Base-by-base conservation (phyloP, 2,888 invertebrate genomes). In the Tyria jacobaeae region DNA sequence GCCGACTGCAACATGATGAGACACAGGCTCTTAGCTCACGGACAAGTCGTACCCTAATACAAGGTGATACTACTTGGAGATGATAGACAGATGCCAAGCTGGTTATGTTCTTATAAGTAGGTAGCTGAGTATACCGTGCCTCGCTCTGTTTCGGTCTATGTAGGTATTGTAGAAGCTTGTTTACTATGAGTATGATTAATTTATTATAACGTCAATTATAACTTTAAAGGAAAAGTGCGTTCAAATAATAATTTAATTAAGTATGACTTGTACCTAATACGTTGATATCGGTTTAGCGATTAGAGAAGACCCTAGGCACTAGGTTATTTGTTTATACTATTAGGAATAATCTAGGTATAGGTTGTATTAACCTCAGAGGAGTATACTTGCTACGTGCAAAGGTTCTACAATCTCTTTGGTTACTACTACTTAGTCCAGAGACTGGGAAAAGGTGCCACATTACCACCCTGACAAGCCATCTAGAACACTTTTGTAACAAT, bases 1-100 rank as follows among this genome's bases (percentile, higher is more conserved):
- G 97, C 97, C 55, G 97, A 97, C 97, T 97, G 95, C 24, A 72
- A 53, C 91, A 90, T 85, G 60, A 89, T 82, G 44, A 31, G 47
- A 84, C 85, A 39, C 35, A 14, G 3, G 27, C n/a, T 41, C 25
- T 47, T 15, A 37, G 21, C 9, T 25, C 24, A 21, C 14, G 25
- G 1, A 4, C 14, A 14, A 17, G 47, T 21, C 12, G 21, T 14
- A 55, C 2, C 47, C 9, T 17, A 5, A n/a, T 7, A 37, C 37
- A n/a, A 24, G 25, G 15, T 41, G 24, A 12, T 24, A n/a, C n/a
- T 2, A 39, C 39, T 25, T 21, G 9, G n/a, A n/a, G n/a, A n/a
- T n/a, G 24, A 21, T 3, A 41, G 17, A 41, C 17, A 17, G 10
- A 7, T 21, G 6, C 17, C 41, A 3, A 41, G 9, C 21, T 3